Evolutionary conservation across 1,140 invertebrate genomes (phyloP), one percentile per base, ranked within the genome.

Genomic region (Procambarus virginalis): DNA sequence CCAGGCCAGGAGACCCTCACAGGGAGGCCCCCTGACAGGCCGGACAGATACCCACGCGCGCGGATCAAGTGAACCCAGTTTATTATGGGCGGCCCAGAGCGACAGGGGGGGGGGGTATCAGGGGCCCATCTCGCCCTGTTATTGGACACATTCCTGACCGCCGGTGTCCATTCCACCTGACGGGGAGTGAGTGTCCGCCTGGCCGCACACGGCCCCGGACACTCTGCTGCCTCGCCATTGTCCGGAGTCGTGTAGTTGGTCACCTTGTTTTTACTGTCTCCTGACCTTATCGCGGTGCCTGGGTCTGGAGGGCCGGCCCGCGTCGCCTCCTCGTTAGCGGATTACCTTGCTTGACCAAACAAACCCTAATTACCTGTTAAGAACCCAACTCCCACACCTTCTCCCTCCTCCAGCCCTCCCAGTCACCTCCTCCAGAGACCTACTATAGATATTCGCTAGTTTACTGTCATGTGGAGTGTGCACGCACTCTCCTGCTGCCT

Each of bases 141-240:
- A 86, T 86, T 86, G 84, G 75, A 64, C 83, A 86, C 84, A 86
- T 86, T 86, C 84, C 75, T 3, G 75, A 2, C 77, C 34, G 73
- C 17, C 45, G 84, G 84, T 86, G 55, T 86, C 84, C 84, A 87
- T 87, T 87, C 81, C 78, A 87, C 58, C 14, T 80, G 58, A 22
- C 78, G 22, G 20, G 12, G 80, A 22, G 80, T 4, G 80, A 34
- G 83, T 55, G 73, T 77, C 73, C 84, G 84, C 73, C 84, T 77
- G 73, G 45, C 14, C 60, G 51, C 75, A 34, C 55, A 48, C 10
- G 2, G 22, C 49, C 51, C 84, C 51, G 51, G 73, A 58, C 75
- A 64, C 34, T n/a, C n/a, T 48, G 73, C 20, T 55, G n/a, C n/a
- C n/a, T 73, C 48, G n/a, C 77, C 60, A 70, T 68, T 79, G 45